Percentiles rank a stretch among this genome's conserved stretches.
Evolutionary conservation across 2,113 vertebrate species (phyloP).

Genomic region (Stictonetta naevosa): DNA sequence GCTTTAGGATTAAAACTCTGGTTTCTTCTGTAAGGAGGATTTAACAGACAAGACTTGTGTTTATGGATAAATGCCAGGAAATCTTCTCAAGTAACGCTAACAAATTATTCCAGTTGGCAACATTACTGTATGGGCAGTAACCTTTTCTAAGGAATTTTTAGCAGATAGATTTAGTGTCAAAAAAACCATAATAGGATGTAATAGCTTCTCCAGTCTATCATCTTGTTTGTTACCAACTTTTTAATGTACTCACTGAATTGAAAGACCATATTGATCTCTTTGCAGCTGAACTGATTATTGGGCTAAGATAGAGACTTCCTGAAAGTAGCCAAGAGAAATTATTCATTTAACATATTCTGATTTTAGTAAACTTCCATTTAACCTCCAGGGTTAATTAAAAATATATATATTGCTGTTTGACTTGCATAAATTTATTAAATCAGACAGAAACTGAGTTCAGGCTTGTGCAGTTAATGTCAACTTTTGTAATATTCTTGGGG

Average conservation of each 20-base stretch:
- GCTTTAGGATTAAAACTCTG: background rate
- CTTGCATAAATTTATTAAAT: slow-evolving; percentile 49
- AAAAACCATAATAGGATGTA: background rate
- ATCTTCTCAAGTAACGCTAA: background rate
- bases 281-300: slow-evolving; percentile 51
- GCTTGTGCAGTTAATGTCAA: slow-evolving; percentile 22
- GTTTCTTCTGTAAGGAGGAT: background rate
- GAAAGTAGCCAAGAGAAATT: slow-evolving; percentile 49
- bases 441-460: slow-evolving; percentile 40
- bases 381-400: slow-evolving; percentile 61
- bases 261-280: slow-evolving; percentile 62
- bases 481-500: background rate
- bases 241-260: slow-evolving; percentile 42
- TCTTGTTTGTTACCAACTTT: slow-evolving; percentile 42
- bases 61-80: slow-evolving; percentile 30
- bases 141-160: slow-evolving; percentile 58
- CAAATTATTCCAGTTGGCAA: slow-evolving; percentile 55
- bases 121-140: slow-evolving; percentile 41
- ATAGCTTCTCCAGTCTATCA: slow-evolving; percentile 28
- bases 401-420: slow-evolving; percentile 26
- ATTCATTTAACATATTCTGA: slow-evolving; percentile 49
- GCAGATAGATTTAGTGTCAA: slow-evolving; percentile 57
- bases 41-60: slow-evolving; percentile 32
- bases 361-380: slow-evolving; percentile 63
- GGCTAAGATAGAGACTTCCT: slow-evolving; percentile 43